Evolutionary conservation across 2,888 invertebrate genomes (phyloP).

Genomic region (Acrocyrtus sp.): DNA sequence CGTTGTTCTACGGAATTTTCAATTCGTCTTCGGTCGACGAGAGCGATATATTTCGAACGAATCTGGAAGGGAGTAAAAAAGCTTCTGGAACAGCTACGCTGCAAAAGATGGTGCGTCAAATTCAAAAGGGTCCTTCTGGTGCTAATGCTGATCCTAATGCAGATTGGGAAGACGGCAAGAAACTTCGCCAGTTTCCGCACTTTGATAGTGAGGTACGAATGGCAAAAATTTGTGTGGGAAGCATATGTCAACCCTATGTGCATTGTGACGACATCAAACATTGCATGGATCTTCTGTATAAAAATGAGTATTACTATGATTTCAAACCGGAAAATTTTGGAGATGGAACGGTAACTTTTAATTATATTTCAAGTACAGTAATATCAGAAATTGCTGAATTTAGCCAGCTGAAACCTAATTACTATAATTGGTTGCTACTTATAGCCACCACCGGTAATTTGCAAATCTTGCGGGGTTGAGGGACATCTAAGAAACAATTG

Average conservation of each 20-base stretch:
- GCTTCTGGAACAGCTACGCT: slow-evolving; percentile 34
- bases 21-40: neutral
- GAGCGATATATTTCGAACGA: neutral
- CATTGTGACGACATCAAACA: slow-evolving; percentile 42
- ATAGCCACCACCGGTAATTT: slow-evolving; percentile 65
- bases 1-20: slow-evolving; percentile 64
- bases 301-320: slow-evolving; percentile 63
- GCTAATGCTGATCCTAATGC: slow-evolving; percentile 6
- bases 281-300: slow-evolving; percentile 56
- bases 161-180: neutral
- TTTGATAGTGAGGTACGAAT: slow-evolving; percentile 32
- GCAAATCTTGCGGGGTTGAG: slow-evolving; percentile 68
- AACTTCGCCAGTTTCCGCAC: no score
- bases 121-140: no score
- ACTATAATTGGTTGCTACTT: slow-evolving; percentile 21
- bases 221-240: slow-evolving; percentile 24
- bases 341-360: slow-evolving; percentile 64
- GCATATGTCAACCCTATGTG: slow-evolving; percentile 12
- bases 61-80: slow-evolving; percentile 20
- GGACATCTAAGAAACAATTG: slow-evolving; percentile 69
- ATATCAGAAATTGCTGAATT: neutral
- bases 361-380: no score
- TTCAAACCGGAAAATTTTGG: slow-evolving; percentile 65
- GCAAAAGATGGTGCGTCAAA: slow-evolving; percentile 37
- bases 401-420: neutral